Base-by-base conservation (phyloP, 2,113 vertebrate species). In the Macrotus californicus region DNA sequence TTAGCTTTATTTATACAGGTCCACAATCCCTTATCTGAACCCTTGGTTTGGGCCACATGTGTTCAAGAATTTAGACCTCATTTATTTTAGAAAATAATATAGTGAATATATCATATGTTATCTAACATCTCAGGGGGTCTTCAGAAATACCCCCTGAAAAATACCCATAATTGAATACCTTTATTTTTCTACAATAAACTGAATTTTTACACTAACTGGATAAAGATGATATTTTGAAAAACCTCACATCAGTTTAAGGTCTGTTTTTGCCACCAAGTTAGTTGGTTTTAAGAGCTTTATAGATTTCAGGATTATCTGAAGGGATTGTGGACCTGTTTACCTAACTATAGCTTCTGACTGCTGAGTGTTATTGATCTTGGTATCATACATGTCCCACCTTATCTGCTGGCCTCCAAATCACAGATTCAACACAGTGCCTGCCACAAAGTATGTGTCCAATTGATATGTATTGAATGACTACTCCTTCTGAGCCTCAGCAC, bases 251-350 rank as follows among this genome's bases (percentile, higher is more conserved):
- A 76, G 56, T 93, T 93, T 80, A 88, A 95, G 64, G 48, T 93
- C 46, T 94, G 79, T 36, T 39, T 92, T 97, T 96, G 70, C 34
- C 54, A 96, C 54, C 39, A 75, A 75, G 14, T 67, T 93, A 82
- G 81, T 80, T 76, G 10, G 8, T 89, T 96, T 97, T 90, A 75
- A 94, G 88, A 85, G 39, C 61, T 82, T 94, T 96, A 43, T 79
- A 18, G 56, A 83, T 95, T 91, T 96, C 50, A 75, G 56, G 13
- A 89, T 94, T 91, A 70, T 69, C 18, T 29, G 85, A 88, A 77
- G 26, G 21, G 14, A 79, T 70, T 70, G 43, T 94, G 75, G 21
- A 46, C 39, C 70, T 7, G 3, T 92, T 88, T 85, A 85, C 56
- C 29, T 89, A 87, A 79, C 54, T 92, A 64, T 43, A 84, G 41